Base-by-base conservation (phyloP, 2,113 vertebrate genomes). In the Semicossyphus pulcher region DNA sequence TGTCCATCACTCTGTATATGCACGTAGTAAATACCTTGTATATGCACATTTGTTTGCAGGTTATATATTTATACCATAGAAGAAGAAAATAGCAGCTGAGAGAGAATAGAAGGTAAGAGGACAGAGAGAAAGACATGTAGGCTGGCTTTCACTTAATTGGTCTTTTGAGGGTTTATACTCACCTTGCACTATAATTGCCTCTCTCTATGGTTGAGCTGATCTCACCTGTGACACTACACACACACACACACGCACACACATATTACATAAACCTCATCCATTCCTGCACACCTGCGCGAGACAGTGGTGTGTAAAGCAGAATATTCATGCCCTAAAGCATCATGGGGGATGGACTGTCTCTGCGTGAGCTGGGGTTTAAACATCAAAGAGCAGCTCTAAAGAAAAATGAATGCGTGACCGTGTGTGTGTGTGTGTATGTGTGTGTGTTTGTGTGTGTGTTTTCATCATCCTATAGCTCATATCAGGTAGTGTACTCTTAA, bases 281-380 rank as follows among this genome's bases (percentile, higher is more conserved):
- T n/a, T 48, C 49, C 28, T 45, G 49, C 56, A 49, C 71, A 74
- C 75, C 66, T 78, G 62, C 52, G 68, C 23, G 28, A 72, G 31
- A 68, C 37, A 42, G 34, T 51, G 25, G 7, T 39, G 52, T 62
- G 36, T 37, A 75, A 48, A 73, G 57, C 26, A 32, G 34, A 58
- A 65, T 58, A 42, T 57, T 58, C 59, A 21, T 65, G 67, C 42
- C 80, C 78, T 45, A 36, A 58, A 84, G 80, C 81, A 65, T 78
- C 48, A 68, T 15, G 54, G 64, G 56, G 25, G 70, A 65, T 79
- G 74, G 23, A 41, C 20, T 39, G 65, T 68, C 32, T 58, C 54
- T 45, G 18, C n/a, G 41, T 4, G 25, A 72, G 69, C 62, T 10
- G 0, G 0, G 23, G 29, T 44, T 79, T 42, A 37, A 74, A 76